These are phyloP conservation scores for Syngnathus floridae DNA, from an alignment of 2,113 vertebrate genomes.

Conservation along the genomic window DNA sequence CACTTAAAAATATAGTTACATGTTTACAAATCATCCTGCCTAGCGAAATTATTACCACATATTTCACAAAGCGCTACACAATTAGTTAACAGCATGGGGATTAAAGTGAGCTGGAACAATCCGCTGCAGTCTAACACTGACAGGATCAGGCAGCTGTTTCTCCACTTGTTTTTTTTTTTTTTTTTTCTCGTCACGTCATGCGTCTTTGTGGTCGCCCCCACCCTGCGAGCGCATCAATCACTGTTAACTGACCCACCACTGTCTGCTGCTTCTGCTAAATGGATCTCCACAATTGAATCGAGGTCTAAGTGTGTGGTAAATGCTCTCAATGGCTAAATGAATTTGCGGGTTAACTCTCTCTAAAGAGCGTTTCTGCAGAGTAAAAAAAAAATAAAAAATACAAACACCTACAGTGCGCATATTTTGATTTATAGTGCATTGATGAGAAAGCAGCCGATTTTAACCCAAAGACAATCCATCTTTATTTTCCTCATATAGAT, in stretches of 20 bases:
- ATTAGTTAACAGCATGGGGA: slow-evolving; percentile 66
- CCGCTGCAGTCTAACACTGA: slow-evolving; percentile 53
- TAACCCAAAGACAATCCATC: slow-evolving; percentile 78
- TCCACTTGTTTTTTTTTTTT: slow-evolving; percentile 39
- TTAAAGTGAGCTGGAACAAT: slow-evolving; percentile 66
- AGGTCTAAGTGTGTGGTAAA: slow-evolving; percentile 74
- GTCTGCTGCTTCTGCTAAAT: slow-evolving; percentile 67
- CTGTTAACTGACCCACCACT: slow-evolving; percentile 68
- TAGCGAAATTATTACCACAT: slow-evolving; percentile 49
- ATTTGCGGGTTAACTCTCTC: slow-evolving; percentile 65
- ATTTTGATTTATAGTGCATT: slow-evolving; percentile 18
- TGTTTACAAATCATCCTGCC: slow-evolving; percentile 12
- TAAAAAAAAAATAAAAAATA: slow-evolving; percentile 46
- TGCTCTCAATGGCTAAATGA: slow-evolving; percentile 71
- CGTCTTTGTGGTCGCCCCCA: slow-evolving; percentile 59
- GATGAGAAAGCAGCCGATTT: slow-evolving; percentile 6
- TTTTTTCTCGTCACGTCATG: slow-evolving; percentile 44
- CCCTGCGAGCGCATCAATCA: slow-evolving; percentile 60
- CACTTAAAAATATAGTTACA: no score
- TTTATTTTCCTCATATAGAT: slow-evolving; percentile 85
- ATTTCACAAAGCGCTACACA: slow-evolving; percentile 58
- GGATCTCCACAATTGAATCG: slow-evolving; percentile 70
- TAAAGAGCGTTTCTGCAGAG: slow-evolving; percentile 55
- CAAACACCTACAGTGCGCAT: slow-evolving; percentile 52
- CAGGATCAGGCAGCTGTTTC: slow-evolving; percentile 65